Evolutionary conservation across 1,140 invertebrate genomes (phyloP), one percentile per base, ranked within the genome.

Genomic region (Zaprionus vittiger): DNA sequence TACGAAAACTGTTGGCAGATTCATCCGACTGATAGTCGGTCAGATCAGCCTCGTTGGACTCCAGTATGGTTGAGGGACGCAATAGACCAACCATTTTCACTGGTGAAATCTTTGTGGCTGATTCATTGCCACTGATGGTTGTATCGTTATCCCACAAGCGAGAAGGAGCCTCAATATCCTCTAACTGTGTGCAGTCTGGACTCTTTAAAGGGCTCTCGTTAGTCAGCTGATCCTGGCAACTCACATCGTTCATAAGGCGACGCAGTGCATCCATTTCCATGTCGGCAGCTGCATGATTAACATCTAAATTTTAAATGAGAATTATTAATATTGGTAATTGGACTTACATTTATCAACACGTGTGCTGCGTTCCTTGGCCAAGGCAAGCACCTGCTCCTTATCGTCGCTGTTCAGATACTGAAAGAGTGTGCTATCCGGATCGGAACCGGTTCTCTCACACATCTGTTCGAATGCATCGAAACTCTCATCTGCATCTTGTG

Each of bases 41-140:
- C 2, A 77, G 17, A 60, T 92, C 91, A 0, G 59, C 55, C 49
- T 83, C 78, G 37, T 54, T 83, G 38, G 81, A 80, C 63, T 92
- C 91, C n/a, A 91, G 41, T 26, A 92, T 92, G 34, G 91, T 92
- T 2, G 91, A 92, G 11, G 91, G 91, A 1, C 91, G 77, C 41
- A 92, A 17, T 17, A 92, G 60, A 0, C 91, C 91, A 5, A 92
- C 86, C 91, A 92, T 92, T 63, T 92, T 92, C 0, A 91, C 80
- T 0, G 91, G 91, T 3, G 91, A 92, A 6, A 78, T 77, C 34
- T 80, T 79, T 15, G 65, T 7, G 55, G 55, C 47, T 4, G 77
- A 57, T 11, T 85, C 82, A 28, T 70, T 84, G 26, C 22, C 54
- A 9, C 24, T 66, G 9, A 89, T 38, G 7, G 80, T 77, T 2